phyloP scores from a whole-genome alignment of 2,113 vertebrate species.

The Nothoprocta perdicaria region DNA sequence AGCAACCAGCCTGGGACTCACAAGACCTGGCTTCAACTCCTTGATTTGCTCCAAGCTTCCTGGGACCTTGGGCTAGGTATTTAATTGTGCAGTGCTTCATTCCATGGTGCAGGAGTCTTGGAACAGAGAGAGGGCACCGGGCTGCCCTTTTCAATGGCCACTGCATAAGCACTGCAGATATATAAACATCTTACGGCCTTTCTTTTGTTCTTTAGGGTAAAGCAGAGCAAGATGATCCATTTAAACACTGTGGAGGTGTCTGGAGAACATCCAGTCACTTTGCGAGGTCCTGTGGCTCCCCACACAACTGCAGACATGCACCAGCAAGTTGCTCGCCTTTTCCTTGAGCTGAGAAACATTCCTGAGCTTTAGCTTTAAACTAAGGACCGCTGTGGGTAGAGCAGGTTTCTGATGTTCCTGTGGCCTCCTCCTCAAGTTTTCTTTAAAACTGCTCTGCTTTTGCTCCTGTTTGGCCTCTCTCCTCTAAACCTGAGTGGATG shows the following conservation, averaged over 20 bases:
- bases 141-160: not conserved
- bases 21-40: conserved; percentile 7
- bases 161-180: not conserved
- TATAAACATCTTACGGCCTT: not conserved
- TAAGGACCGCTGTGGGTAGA: not conserved
- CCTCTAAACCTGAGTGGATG: rapidly evolving
- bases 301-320: not conserved
- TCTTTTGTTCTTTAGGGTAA: not conserved
- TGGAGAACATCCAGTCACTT: not conserved
- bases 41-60: conserved; percentile 37
- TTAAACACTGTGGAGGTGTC: not conserved
- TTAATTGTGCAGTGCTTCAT: conserved; percentile 30
- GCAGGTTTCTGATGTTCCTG: not conserved
- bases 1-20: not conserved
- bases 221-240: not conserved
- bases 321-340: not conserved
- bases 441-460: not conserved
- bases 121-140: not conserved
- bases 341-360: not conserved
- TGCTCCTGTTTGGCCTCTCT: not conserved
- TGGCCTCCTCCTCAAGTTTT: not conserved
- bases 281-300: not conserved
- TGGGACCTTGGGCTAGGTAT: conserved; percentile 7
- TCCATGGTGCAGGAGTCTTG: conserved; percentile 20
- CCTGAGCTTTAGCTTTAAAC: not conserved